A percentile compares a stretch with the other conserved stretches of the same genome.
These are phyloP conservation scores for Cinara cedri DNA, from an alignment of 2,888 invertebrate species.

Conservation along the genomic window DNA sequence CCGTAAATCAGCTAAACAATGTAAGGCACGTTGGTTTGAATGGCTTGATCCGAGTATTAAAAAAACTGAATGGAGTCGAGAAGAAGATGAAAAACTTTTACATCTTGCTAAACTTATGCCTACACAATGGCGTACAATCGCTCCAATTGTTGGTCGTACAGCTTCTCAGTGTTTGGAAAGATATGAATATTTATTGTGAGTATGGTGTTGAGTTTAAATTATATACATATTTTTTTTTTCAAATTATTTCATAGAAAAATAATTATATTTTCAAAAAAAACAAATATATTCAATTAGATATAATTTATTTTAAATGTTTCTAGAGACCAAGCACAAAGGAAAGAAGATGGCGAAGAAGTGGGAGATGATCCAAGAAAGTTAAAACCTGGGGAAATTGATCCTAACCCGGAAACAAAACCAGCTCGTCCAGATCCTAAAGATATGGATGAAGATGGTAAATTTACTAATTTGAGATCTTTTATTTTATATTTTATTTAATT, in stretches of 20 bases:
- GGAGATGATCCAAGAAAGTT: slow-evolving; percentile 95
- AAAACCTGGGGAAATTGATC: slow-evolving; percentile 99
- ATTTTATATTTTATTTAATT: background rate
- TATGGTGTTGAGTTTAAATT: slow-evolving; percentile 60
- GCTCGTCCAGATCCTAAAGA: slow-evolving; percentile 99
- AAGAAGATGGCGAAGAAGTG: slow-evolving; percentile 91
- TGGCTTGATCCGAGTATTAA: slow-evolving; percentile 99
- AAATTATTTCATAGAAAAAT: background rate
- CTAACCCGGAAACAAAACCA: slow-evolving; percentile 99
- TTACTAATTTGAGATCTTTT: background rate
- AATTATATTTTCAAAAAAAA: background rate
- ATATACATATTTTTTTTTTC: slow-evolving; percentile 15
- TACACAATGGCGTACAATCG: slow-evolving; percentile 99
- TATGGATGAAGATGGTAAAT: slow-evolving; percentile 98
- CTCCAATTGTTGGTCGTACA: slow-evolving; percentile 97
- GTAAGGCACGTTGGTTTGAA: slow-evolving; percentile 99
- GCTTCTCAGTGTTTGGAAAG: slow-evolving; percentile 98
- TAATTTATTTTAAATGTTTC: slow-evolving; percentile 59
- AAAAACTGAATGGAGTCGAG: slow-evolving; percentile 99
- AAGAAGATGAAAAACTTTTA: slow-evolving; percentile 97
- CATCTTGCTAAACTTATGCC: slow-evolving; percentile 99
- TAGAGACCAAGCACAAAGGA: slow-evolving; percentile 96
- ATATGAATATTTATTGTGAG: slow-evolving; percentile 93
- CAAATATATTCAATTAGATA: background rate
- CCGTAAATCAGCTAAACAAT: slow-evolving; percentile 98